A percentile compares a stretch with the other conserved stretches of the same genome.
These are phyloP conservation scores for Caenorhabditis auriculariae DNA, from an alignment of 2,888 invertebrate genomes.

Conservation along the genomic window DNA sequence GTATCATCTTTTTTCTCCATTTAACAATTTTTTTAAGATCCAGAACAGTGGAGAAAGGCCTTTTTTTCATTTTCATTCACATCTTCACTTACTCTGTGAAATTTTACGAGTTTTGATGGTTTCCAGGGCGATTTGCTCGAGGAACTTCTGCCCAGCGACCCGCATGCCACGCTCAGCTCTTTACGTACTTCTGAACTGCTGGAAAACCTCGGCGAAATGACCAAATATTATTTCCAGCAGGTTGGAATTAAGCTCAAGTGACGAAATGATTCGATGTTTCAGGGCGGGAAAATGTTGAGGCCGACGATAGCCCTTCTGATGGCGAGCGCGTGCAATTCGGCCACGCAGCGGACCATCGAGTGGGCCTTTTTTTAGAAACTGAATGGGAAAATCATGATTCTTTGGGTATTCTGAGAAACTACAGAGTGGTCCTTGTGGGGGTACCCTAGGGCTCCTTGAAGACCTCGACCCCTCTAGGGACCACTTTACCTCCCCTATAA, in stretches of 20 bases:
- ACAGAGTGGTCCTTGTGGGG: too few species aligned
- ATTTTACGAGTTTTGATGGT: neutral
- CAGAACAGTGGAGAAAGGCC: neutral
- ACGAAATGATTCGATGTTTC: slow-evolving; percentile 64
- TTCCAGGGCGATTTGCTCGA: slow-evolving; percentile 25
- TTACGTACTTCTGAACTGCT: slow-evolving; percentile 68
- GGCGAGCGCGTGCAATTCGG: slow-evolving; percentile 75
- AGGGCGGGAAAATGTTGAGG: slow-evolving; percentile 92
- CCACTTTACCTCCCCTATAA: too few species aligned
- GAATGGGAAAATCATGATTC: neutral
- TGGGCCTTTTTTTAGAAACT: slow-evolving; percentile 3
- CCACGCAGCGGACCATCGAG: slow-evolving; percentile 10
- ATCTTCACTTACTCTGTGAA: neutral
- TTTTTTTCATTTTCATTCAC: neutral
- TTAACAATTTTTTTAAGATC: neutral
- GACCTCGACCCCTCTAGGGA: too few species aligned
- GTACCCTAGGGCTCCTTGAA: too few species aligned
- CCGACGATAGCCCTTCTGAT: slow-evolving; percentile 92
- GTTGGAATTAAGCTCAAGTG: slow-evolving; percentile 5
- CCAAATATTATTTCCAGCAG: slow-evolving; percentile 90
- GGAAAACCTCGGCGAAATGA: slow-evolving; percentile 73
- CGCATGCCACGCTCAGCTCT: slow-evolving; percentile 18
- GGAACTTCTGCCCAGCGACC: slow-evolving; percentile 23
- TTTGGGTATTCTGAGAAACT: too few species aligned
- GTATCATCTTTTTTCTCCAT: too few species aligned